These are phyloP conservation scores for Ormyrus rosae DNA, from an alignment of 2,888 invertebrate species.

Conservation along the genomic window DNA sequence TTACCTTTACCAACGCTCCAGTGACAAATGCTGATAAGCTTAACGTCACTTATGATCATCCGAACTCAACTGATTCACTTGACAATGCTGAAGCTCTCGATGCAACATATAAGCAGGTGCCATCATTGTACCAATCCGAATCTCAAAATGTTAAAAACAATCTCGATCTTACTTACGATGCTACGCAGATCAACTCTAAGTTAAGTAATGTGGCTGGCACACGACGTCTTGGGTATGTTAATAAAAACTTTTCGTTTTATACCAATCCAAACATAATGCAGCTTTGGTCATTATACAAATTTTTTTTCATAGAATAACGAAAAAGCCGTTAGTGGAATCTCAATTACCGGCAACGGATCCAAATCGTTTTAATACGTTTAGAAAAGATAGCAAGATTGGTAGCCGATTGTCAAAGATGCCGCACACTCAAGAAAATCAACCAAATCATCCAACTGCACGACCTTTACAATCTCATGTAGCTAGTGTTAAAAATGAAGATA, in stretches of 20 bases:
- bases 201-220: background rate
- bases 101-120: slow-evolving; percentile 47
- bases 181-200: slow-evolving; percentile 43
- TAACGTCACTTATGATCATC: slow-evolving; percentile 40
- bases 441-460: background rate
- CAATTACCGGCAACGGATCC: slow-evolving; percentile 17
- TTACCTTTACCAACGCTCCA: slow-evolving; percentile 56
- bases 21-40: slow-evolving; percentile 37
- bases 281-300: too few relatives aligned
- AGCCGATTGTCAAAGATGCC: slow-evolving; percentile 34
- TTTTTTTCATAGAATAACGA: background rate
- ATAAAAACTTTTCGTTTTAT: background rate
- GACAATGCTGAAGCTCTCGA: slow-evolving; percentile 42
- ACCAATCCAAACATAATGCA: too few relatives aligned
- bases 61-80: slow-evolving; percentile 10
- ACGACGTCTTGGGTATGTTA: slow-evolving; percentile 30
- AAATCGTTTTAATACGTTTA: slow-evolving; percentile 67
- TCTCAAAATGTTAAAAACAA: slow-evolving; percentile 34
- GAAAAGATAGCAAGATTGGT: slow-evolving; percentile 59
- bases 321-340: slow-evolving; percentile 51
- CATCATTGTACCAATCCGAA: slow-evolving; percentile 29
- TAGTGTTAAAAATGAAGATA: slow-evolving; percentile 39
- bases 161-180: slow-evolving; percentile 50
- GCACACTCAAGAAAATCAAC: background rate
- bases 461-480: background rate